Evolutionary conservation across 1,140 invertebrate species (phyloP).

Genomic region (Elymnias hypermnestra): DNA sequence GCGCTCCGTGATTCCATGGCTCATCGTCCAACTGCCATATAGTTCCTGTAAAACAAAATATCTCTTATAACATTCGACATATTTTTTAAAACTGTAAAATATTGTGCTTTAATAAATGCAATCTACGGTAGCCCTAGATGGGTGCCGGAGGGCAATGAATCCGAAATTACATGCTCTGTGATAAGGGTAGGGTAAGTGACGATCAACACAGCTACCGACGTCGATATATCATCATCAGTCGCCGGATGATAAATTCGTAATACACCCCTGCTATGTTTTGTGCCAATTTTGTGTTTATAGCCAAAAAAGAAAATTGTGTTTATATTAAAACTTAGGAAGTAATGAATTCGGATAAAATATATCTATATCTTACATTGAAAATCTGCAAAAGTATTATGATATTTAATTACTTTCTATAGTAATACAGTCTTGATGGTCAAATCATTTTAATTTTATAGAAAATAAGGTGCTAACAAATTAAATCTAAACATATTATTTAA

Average conservation of each 20-base stretch:
- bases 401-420: no score
- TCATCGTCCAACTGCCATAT: slow-evolving; percentile 65
- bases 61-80: slow-evolving; percentile 7
- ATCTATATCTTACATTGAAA: no score
- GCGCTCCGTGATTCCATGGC: slow-evolving; percentile 71
- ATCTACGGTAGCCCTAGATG: slow-evolving; percentile 22
- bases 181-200: slow-evolving; percentile 70
- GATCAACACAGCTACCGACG: slow-evolving; percentile 66
- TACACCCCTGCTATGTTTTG: no score
- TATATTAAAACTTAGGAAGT: no score
- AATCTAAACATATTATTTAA: no score
- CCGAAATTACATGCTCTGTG: slow-evolving; percentile 58
- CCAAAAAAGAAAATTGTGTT: no score
- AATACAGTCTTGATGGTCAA: no score
- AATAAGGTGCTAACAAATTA: no score
- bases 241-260: slow-evolving; percentile 58
- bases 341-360: no score
- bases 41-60: slow-evolving; percentile 46
- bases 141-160: slow-evolving; percentile 62
- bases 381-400: no score
- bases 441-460: no score
- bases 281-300: no score
- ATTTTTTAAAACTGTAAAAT: slow-evolving; percentile 25
- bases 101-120: slow-evolving; percentile 47
- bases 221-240: slow-evolving; percentile 74